phyloP scores from a whole-genome alignment of 2,888 invertebrate species.

The Paralinhomoeus sp. region DNA sequence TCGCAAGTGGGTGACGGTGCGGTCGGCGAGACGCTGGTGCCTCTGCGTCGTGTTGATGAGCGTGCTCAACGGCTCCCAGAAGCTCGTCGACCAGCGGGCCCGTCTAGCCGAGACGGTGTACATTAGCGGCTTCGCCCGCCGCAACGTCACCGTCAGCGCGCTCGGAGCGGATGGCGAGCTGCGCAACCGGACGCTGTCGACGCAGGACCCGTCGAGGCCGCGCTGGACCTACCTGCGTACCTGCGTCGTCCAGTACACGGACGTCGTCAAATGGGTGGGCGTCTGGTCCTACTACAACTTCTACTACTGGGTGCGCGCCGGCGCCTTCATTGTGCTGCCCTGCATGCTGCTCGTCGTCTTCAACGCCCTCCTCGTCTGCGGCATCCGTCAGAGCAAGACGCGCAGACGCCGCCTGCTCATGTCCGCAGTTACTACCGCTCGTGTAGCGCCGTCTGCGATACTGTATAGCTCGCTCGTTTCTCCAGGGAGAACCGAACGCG shows the following conservation, averaged over 20 bases:
- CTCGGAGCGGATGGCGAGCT: background rate
- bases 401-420: constrained; percentile 50
- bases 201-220: no score
- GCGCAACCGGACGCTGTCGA: background rate
- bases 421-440: no score
- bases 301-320: constrained; percentile 50
- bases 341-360: constrained; percentile 66
- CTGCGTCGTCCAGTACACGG: no score
- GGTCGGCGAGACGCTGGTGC: constrained; percentile 42
- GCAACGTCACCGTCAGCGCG: background rate
- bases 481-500: constrained; percentile 19
- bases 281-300: constrained; percentile 49
- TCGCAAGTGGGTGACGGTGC: constrained; percentile 43
- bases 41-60: constrained; percentile 53
- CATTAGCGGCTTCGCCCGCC: background rate
- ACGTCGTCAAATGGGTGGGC: constrained; percentile 14
- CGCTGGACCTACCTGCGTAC: no score
- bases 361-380: constrained; percentile 60
- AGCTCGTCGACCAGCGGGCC: constrained; percentile 65
- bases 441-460: no score
- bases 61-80: constrained; percentile 53
- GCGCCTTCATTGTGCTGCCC: constrained; percentile 73
- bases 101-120: no score
- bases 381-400: constrained; percentile 57
- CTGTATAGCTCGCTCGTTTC: no score